Base-by-base conservation (phyloP, 2,797 vertebrate species). In the Sphenodon punctatus region DNA sequence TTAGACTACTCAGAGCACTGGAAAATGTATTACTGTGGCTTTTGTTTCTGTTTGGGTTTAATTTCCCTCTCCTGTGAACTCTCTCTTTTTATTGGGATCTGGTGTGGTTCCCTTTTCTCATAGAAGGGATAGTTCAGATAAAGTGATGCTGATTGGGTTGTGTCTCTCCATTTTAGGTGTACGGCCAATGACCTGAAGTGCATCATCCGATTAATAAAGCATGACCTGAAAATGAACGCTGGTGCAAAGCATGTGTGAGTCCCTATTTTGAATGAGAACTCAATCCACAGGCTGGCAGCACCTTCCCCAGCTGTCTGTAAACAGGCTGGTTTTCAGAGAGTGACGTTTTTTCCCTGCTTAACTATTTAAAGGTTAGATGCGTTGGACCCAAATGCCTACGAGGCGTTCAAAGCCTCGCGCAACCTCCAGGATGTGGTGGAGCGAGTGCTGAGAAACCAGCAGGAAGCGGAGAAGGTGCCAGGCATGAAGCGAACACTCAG, bases 201-300 rank as follows among this genome's bases (percentile, higher is more conserved):
- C 87, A 97, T 98, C 93, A 95, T 99, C 79, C 95, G 98, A 61
- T 95, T 99, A 4, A 98, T 99, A 65, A 99, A 99, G 78, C 99
- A 99, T 2, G 99, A 99, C 91, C 88, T 99, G 94, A 99, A 99
- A 94, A 99, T 99, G 97, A 99, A 98, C 48, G 94, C 98, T 1
- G 99, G 99, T 55, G 99, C 98, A 1, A 99, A 99, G 93, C 99
- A 99, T 0, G 97, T 99, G 99, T 99, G 94, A 97, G 98, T 96
- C 59, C 38, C 61, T 36, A 30, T 17, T 0, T 1, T 39, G 38
- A n/a, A 3, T 34, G 19, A 34, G 66, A 59, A 49, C 20, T 0
- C 4, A 64, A n/a, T 19, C 5, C 58, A 38, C 61, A 25, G 32
- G 2, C 0, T 8, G 8, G 38, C 5, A 0, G 58, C 32, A 39